Percentiles rank a stretch among this genome's conserved stretches.
Conservation (phyloP, 2,888 invertebrate genomes). For the Drosophila nr. medialis region DNA sequence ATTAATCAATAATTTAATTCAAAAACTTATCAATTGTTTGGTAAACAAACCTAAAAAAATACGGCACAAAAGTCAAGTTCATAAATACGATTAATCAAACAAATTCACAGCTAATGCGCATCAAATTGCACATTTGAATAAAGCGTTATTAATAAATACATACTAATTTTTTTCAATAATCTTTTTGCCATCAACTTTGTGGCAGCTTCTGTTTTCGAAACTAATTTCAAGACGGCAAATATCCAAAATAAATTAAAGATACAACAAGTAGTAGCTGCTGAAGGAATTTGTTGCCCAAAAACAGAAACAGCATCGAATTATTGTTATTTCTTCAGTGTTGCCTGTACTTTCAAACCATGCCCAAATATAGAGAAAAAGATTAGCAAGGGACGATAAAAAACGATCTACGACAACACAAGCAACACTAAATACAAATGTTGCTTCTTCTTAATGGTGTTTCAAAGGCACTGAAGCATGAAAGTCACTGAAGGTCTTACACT, state of each 20-base stretch:
- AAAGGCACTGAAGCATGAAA: constrained; percentile 75
- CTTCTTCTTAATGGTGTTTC: constrained; percentile 19
- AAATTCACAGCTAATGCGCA: constrained; percentile 24
- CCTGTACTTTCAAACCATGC: constrained; percentile 55
- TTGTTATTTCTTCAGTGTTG: constrained; percentile 35
- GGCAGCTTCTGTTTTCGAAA: constrained; percentile 37
- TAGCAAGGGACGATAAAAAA: constrained; percentile 55
- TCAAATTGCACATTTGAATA: constrained; percentile 26
- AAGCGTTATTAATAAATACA: constrained; percentile 21
- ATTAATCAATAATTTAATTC: constrained; percentile 57
- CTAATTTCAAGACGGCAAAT: neutral
- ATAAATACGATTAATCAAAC: constrained; percentile 60
- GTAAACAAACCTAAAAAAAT: neutral
- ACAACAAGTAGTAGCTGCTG: neutral
- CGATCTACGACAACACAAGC: constrained; percentile 6
- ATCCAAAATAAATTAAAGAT: constrained; percentile 4
- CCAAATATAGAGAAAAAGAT: constrained; percentile 66
- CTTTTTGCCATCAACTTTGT: constrained; percentile 7
- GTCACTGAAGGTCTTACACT: constrained; percentile 66
- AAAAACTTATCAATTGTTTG: constrained; percentile 34
- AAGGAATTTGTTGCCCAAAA: neutral
- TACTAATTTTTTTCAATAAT: constrained; percentile 5
- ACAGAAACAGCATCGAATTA: constrained; percentile 16
- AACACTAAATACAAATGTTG: constrained; percentile 27
- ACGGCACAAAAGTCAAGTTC: constrained; percentile 60